Conservation (phyloP, 2,888 invertebrate species). For the Agonopterix heracliana region DNA sequence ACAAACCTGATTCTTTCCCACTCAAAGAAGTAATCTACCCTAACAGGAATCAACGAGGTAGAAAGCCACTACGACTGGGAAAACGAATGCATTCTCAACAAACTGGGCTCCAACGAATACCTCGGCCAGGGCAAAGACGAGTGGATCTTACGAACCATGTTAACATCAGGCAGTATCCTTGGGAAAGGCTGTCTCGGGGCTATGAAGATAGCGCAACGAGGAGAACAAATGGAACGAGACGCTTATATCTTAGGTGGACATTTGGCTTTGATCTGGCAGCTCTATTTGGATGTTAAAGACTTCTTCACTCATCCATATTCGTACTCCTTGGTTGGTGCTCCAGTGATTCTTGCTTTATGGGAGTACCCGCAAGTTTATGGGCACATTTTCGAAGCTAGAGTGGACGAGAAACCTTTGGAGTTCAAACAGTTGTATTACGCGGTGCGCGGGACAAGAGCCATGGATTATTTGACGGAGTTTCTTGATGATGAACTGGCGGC, state of each 20-base stretch:
- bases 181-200: slow-evolving; percentile 65
- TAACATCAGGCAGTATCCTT: slow-evolving; percentile 57
- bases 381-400: slow-evolving; percentile 43
- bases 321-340: slow-evolving; percentile 58
- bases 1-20: too few species aligned
- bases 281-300: slow-evolving; percentile 61
- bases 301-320: slow-evolving; percentile 61
- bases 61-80: slow-evolving; percentile 51
- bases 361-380: slow-evolving; percentile 61
- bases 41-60: slow-evolving; percentile 34
- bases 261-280: slow-evolving; percentile 61
- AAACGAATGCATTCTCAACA: slow-evolving; percentile 49
- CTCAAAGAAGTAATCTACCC: neutral
- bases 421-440: slow-evolving; percentile 57
- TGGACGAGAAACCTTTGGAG: slow-evolving; percentile 45
- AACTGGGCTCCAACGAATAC: slow-evolving; percentile 54
- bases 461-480: slow-evolving; percentile 51
- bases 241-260: slow-evolving; percentile 62
- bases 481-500: slow-evolving; percentile 53
- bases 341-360: slow-evolving; percentile 55
- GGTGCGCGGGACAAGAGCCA: slow-evolving; percentile 48
- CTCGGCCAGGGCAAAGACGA: slow-evolving; percentile 61
- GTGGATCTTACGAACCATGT: slow-evolving; percentile 57
- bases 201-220: slow-evolving; percentile 51
- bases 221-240: slow-evolving; percentile 42